phyloP scores from a whole-genome alignment of 2,113 vertebrate species.

The Lontra canadensis region DNA sequence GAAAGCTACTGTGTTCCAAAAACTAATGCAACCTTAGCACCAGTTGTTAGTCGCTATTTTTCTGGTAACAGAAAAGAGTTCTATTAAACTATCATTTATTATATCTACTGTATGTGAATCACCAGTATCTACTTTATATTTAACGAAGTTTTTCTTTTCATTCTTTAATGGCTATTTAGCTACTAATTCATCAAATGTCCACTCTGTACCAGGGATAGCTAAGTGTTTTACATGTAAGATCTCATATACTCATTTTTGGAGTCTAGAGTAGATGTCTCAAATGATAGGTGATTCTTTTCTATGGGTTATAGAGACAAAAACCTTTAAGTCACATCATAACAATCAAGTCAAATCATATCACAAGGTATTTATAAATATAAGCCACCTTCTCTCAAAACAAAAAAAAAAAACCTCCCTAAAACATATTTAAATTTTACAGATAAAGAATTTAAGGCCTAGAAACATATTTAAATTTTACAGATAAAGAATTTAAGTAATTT shows the following conservation, averaged over 20 bases:
- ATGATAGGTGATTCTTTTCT: slow-evolving; percentile 91
- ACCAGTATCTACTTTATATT: slow-evolving; percentile 5
- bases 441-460: slow-evolving; percentile 33
- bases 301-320: slow-evolving; percentile 62
- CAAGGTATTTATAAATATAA: slow-evolving; percentile 24
- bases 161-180: not conserved
- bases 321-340: not conserved
- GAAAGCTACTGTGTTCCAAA: not conserved
- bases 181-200: slow-evolving; percentile 19
- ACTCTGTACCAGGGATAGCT: not conserved
- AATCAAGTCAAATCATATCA: slow-evolving; percentile 15
- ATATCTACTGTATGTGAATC: not conserved
- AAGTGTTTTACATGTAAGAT: not conserved
- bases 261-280: slow-evolving; percentile 90
- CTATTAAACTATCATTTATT: not conserved
- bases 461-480: slow-evolving; percentile 21
- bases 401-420: slow-evolving; percentile 37
- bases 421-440: slow-evolving; percentile 27
- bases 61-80: not conserved
- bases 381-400: not conserved
- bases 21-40: not conserved
- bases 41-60: not conserved
- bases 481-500: slow-evolving; percentile 27
- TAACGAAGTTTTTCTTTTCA: not conserved
- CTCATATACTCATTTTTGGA: slow-evolving; percentile 84